These are phyloP conservation scores for Serranus cabrilla DNA, from an alignment of 2,797 vertebrate species.

Conservation along the genomic window DNA sequence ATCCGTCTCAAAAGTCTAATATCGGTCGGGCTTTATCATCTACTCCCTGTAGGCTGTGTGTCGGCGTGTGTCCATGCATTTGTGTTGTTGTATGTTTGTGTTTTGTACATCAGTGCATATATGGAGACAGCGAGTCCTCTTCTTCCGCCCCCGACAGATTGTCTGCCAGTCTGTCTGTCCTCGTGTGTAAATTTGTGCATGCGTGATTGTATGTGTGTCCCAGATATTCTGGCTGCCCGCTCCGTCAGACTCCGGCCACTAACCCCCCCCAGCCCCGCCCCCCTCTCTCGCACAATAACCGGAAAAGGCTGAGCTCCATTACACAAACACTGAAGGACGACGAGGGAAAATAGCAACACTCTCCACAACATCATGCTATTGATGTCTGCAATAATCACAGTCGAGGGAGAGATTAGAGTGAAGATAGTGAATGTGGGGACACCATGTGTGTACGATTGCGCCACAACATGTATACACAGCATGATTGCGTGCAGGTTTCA, in stretches of 20 bases:
- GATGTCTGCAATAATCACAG: slow-evolving; percentile 66
- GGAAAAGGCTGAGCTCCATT: slow-evolving; percentile 84
- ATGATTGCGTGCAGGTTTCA: slow-evolving; percentile 11
- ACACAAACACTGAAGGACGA: slow-evolving; percentile 77
- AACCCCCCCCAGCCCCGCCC: slow-evolving; percentile 22
- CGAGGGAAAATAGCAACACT: slow-evolving; percentile 78
- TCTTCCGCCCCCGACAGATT: slow-evolving; percentile 57
- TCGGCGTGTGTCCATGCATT: neutral
- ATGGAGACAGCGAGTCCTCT: slow-evolving; percentile 16
- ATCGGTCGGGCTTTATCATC: neutral
- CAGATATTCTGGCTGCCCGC: slow-evolving; percentile 63
- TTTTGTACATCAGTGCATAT: slow-evolving; percentile 25
- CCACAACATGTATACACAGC: slow-evolving; percentile 19
- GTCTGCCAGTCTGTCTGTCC: slow-evolving; percentile 49
- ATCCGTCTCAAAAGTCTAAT: too few relatives aligned
- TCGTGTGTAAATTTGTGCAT: slow-evolving; percentile 25
- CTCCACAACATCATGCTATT: slow-evolving; percentile 68
- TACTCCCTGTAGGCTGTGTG: slow-evolving; percentile 18
- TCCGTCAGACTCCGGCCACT: slow-evolving; percentile 60
- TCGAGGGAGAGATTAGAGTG: slow-evolving; percentile 43
- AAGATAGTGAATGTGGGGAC: slow-evolving; percentile 2
- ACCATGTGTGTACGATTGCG: slow-evolving; percentile 27
- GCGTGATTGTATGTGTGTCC: slow-evolving; percentile 43
- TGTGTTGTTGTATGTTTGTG: slow-evolving; percentile 7
- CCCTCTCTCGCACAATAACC: slow-evolving; percentile 81